Evolutionary conservation across 2,797 vertebrate species (phyloP).

Genomic region (Bovichtus variegatus): DNA sequence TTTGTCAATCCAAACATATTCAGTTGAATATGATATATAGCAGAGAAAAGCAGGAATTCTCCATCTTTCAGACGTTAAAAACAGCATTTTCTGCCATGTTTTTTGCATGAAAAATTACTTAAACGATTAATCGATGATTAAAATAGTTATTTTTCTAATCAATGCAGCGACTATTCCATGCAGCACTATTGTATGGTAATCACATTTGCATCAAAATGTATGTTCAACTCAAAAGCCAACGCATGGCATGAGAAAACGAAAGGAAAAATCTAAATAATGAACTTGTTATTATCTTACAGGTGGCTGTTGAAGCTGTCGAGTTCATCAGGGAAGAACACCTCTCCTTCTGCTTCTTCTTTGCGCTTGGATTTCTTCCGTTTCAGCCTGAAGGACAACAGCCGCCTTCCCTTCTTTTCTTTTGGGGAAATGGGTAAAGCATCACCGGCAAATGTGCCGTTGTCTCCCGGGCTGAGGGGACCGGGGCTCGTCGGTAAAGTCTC

Average conservation of each 20-base stretch:
- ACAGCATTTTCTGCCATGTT: too few relatives aligned
- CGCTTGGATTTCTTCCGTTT: slow-evolving; percentile 64
- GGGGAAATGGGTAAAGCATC: slow-evolving; percentile 18
- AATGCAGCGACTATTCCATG: too few relatives aligned
- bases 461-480: slow-evolving; percentile 30
- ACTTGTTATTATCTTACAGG: slow-evolving; percentile 45
- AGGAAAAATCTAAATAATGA: neutral
- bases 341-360: slow-evolving; percentile 35
- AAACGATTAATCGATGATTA: too few relatives aligned
- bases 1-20: too few relatives aligned
- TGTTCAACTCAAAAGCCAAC: neutral
- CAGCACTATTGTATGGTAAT: neutral
- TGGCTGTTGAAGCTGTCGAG: slow-evolving; percentile 56
- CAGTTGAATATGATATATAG: too few relatives aligned
- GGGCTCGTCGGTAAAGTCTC: slow-evolving; percentile 5
- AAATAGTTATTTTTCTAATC: too few relatives aligned
- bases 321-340: slow-evolving; percentile 63
- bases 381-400: slow-evolving; percentile 52
- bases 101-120: too few relatives aligned
- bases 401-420: slow-evolving; percentile 65
- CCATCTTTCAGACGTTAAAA: too few relatives aligned
- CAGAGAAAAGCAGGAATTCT: too few relatives aligned
- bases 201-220: neutral
- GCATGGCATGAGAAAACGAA: too few relatives aligned
- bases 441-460: neutral